Base-by-base conservation (phyloP, 92 coral and sea anemone species). In the Anthopleura xanthogrammica region DNA sequence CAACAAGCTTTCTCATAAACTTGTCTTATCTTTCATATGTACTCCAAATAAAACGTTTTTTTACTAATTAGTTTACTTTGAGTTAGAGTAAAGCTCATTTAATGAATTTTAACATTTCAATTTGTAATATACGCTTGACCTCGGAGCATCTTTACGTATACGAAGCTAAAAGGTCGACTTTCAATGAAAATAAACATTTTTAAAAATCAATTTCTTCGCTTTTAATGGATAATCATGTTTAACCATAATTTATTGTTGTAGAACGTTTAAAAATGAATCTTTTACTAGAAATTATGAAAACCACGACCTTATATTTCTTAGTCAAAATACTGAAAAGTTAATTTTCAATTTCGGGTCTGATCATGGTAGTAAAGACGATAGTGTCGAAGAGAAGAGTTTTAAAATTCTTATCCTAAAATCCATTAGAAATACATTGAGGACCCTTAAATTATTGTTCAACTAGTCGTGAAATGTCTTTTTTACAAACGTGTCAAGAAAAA, bases 31-130 rank as follows among this genome's bases (percentile, higher is more conserved):
- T 29, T 68, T 68, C 42, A 22, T 24, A 36, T 12, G 74, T 68
- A 24, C 41, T 68, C 74, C 74, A 68, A 68, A 36, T 68, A 36
- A 68, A 68, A 68, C 24, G 36, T n/a, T n/a, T 12, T 36, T 24
- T 68, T 48, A 7, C 66, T 50, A 81, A 16, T 39, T 41, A 29
- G 74, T 81, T 68, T 81, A 66, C 77, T n/a, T 41, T 43, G 23
- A 66, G 20, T 9, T 81, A 12, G 20, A 41, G 46, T 17, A 57
- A 79, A 58, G 36, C 41, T 62, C 12, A 1, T 52, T 52, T 46
- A 52, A 77, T 77, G 19, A 42, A 11, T 50, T 7, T 77, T 9
- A 77, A 48, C 41, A 29, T 77, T 16, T 52, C 80, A 23, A 41
- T 52, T 12, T 77, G 80, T n/a, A 72, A 6, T 75, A 3, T 42